Evolutionary conservation across 2,797 vertebrate species (phyloP), one percentile per base, ranked within the genome.

Genomic region (Spheniscus humboldti): DNA sequence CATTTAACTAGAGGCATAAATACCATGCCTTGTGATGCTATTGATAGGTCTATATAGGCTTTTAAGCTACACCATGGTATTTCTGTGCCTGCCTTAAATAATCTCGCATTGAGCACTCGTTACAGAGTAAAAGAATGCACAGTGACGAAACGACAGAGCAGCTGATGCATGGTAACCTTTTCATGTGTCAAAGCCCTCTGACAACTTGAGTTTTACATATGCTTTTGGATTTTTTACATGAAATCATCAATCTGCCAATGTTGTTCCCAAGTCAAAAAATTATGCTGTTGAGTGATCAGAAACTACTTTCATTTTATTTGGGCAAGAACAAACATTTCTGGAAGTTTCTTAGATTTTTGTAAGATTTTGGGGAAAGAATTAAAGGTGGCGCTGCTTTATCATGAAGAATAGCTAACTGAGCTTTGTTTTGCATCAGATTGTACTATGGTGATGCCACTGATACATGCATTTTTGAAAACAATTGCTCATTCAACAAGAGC

Each of bases 121-220:
- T 94, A 53, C 48, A 67, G 48, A 56, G 39, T 76, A n/a, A 52
- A 76, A 93, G 55, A 88, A 87, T 14, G 56, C 30, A 10, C 57
- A 67, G 33, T 1, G 4, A 82, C 81, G 87, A 74, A 80, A 87
- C 0, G 16, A 66, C 76, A 78, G 77, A 83, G 48, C 31, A 64
- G 56, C 28, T 4, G 10, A 82, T 47, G 91, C 74, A 6, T 30
- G 60, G 76, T 68, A 90, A 94, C 82, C 83, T 93, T 88, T 92
- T 82, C 81, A 80, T 24, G 82, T 68, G 85, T 86, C 91, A 92
- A 22, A 94, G 73, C 31, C 68, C 82, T 76, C 63, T 91, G 80
- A 92, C 84, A 93, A 89, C 39, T 83, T 87, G 43, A 94, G 60
- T 80, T 94, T 96, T 96, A 91, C 72, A 64, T 68, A 77, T 55